Base-by-base conservation (phyloP, 2,113 vertebrate species). In the Antechinus flavipes region DNA sequence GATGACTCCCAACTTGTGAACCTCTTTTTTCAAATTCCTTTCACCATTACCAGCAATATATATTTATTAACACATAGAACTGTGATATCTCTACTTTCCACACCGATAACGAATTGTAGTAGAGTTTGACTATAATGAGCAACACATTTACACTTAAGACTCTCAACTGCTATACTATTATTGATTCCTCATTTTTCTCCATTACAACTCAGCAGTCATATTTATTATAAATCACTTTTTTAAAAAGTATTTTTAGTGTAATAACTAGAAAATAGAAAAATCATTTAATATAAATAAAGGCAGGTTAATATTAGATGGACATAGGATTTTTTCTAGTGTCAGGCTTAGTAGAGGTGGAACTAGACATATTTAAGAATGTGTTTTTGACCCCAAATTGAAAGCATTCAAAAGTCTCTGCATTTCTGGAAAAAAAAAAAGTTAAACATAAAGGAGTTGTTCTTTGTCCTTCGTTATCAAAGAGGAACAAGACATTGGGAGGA, bases 141-240 rank as follows among this genome's bases (percentile, higher is more conserved):
- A 95, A 94, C 53, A 94, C 53, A 91, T 93, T 56, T 22, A 24
- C 90, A 2, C 61, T 95, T 23, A 94, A 96, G 2, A 93, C 35
- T 90, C 14, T 90, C 91, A 84, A 22, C 68, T 84, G 30, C 76
- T 92, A 35, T 89, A 49, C 91, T 97, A 1, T 25, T 90, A 91
- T 54, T 42, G 49, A 93, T 93, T 90, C 89, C 30, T 89, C 5
- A 94, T 84, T 42, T 90, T 50, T 94, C 55, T 90, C 50, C 92
- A 94, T 90, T 95, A 35, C n/a, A 47, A 54, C 53, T 76, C 90
- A 93, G 12, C 54, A 96, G 27, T 94, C 90, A 8, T 46, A 0
- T 94, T 76, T 12, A 90, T 7, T 94, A 95, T 35, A 90, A 95
- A 93, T 92, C 54, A 56, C 89, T 53, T 50, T 91, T 92, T 93